A percentile compares a stretch with the other conserved stretches of the same genome.
Evolutionary conservation across 2,113 vertebrate species (phyloP).

Genomic region (Onychostruthus taczanowskii): DNA sequence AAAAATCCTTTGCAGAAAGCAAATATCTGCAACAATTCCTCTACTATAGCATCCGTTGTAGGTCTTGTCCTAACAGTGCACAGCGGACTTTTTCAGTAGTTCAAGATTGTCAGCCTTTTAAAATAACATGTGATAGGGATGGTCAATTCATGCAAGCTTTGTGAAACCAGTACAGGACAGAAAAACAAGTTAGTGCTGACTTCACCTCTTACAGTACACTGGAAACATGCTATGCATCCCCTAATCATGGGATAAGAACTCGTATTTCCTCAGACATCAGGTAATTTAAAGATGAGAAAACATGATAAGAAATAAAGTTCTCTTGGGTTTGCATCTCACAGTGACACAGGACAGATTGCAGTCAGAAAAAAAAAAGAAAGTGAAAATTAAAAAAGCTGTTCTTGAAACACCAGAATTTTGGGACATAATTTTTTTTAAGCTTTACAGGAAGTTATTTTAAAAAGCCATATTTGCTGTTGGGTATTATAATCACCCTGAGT

Average conservation of each 20-base stretch:
- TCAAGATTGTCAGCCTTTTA: background rate
- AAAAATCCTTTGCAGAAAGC: background rate
- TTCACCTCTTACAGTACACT: background rate
- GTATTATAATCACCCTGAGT: background rate
- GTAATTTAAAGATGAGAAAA: background rate
- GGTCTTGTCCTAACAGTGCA: background rate
- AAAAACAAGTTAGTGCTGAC: background rate
- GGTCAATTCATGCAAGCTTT: background rate
- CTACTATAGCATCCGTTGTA: background rate
- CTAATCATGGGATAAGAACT: background rate
- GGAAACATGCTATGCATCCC: background rate
- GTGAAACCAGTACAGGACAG: background rate
- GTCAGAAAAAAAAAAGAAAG: background rate
- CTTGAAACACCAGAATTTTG: background rate
- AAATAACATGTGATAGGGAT: background rate
- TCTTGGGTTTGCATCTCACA: background rate
- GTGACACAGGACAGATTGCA: background rate
- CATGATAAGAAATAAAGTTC: background rate
- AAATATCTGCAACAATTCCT: background rate
- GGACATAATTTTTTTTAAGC: background rate
- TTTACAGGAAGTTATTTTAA: background rate
- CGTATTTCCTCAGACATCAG: background rate
- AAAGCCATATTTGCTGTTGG: fast-evolving
- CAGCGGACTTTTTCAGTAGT: background rate
- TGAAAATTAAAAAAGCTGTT: background rate